These are phyloP conservation scores for Panonychus citri DNA, from an alignment of 1,140 invertebrate genomes.

Conservation along the genomic window DNA sequence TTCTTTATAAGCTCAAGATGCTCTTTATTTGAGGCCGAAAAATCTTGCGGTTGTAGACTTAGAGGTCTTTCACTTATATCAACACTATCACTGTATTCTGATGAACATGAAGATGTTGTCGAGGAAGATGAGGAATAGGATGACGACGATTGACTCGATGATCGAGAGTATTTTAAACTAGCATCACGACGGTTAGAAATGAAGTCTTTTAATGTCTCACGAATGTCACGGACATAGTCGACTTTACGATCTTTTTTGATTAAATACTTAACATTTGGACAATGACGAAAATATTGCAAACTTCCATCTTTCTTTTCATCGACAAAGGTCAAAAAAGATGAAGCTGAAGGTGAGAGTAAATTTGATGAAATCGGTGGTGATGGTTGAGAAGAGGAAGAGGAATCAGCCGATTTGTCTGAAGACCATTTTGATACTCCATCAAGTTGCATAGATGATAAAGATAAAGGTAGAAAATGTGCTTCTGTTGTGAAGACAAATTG, in stretches of 20 bases:
- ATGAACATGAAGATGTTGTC: not conserved
- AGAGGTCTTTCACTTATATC: slow-evolving; percentile 10
- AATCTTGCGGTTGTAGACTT: slow-evolving; percentile 24
- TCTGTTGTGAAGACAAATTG: slow-evolving; percentile 94
- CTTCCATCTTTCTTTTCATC: not conserved
- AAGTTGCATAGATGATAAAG: slow-evolving; percentile 17
- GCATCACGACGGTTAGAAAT: not conserved
- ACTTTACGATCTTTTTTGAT: not conserved
- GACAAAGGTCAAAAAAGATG: too few species aligned
- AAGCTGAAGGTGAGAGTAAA: too few species aligned
- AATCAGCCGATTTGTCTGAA: not conserved
- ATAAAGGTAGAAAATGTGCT: slow-evolving; percentile 76
- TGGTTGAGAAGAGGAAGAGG: not conserved
- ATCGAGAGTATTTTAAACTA: not conserved
- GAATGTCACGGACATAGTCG: not conserved
- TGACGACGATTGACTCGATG: not conserved
- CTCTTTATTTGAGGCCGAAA: slow-evolving; percentile 55
- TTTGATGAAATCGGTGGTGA: too few species aligned
- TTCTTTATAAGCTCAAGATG: slow-evolving; percentile 62
- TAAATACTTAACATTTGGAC: slow-evolving; percentile 1
- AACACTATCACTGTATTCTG: not conserved
- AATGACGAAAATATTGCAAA: not conserved
- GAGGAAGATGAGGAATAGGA: too few species aligned
- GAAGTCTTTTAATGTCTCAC: slow-evolving; percentile 4
- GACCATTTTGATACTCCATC: not conserved